Evolutionary conservation across 2,113 vertebrate species (phyloP).

Genomic region (Platycercus adscitus): DNA sequence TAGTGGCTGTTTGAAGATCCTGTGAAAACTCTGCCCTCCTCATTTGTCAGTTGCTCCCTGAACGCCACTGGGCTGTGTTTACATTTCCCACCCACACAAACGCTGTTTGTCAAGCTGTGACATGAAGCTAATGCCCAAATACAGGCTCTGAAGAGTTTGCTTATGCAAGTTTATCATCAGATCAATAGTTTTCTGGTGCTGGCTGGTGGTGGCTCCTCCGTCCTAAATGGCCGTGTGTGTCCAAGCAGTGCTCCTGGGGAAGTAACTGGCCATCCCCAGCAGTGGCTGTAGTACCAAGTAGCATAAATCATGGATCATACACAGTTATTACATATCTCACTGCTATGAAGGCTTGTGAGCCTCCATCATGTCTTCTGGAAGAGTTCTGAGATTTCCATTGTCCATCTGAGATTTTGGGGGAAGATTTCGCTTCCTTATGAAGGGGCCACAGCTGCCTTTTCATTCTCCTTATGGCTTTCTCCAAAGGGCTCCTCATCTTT

Average conservation of each 20-base stretch:
- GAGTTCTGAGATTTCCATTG: fast-evolving
- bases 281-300: not conserved
- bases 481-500: conserved; percentile 56
- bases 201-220: not conserved
- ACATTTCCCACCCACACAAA: not conserved
- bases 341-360: fast-evolving
- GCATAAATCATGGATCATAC: not conserved
- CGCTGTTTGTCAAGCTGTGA: not conserved
- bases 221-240: not conserved
- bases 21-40: too few relatives aligned
- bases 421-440: not conserved
- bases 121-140: not conserved
- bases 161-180: not conserved
- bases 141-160: not conserved
- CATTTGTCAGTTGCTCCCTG: too few relatives aligned
- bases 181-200: not conserved
- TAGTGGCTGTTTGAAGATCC: too few relatives aligned
- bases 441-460: fast-evolving
- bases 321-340: not conserved
- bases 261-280: not conserved
- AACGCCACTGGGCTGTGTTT: too few relatives aligned
- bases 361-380: not conserved
- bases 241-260: not conserved
- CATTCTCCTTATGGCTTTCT: not conserved
- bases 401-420: not conserved